Conservation (phyloP, 2,888 invertebrate genomes). For the Endotricha flammealis region DNA sequence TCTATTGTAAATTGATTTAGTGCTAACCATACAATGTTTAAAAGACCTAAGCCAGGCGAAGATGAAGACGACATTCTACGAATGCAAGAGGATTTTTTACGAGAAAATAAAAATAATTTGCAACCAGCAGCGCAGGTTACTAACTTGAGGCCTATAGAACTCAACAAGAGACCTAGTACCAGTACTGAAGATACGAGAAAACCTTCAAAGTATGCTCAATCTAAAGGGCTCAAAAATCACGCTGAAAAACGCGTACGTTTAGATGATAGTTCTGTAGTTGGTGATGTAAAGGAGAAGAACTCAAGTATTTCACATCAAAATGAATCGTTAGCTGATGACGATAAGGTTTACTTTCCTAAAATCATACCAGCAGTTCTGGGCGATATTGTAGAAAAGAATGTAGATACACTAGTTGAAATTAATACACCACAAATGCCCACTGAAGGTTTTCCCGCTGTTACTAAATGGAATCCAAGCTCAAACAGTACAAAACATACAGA, state of each 20-base stretch:
- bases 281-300: slow-evolving; percentile 58
- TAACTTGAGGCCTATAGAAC: slow-evolving; percentile 50
- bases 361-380: slow-evolving; percentile 67
- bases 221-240: slow-evolving; percentile 50
- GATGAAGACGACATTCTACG: slow-evolving; percentile 85
- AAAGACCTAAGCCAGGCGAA: slow-evolving; percentile 83
- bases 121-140: slow-evolving; percentile 81
- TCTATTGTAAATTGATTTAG: too few species aligned
- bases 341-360: slow-evolving; percentile 66
- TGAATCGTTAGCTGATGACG: slow-evolving; percentile 39
- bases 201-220: slow-evolving; percentile 63
- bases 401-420: slow-evolving; percentile 27
- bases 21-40: too few species aligned
- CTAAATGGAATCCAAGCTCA: slow-evolving; percentile 47
- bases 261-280: slow-evolving; percentile 32
- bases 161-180: slow-evolving; percentile 34
- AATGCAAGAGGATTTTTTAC: slow-evolving; percentile 84
- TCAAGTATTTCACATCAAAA: slow-evolving; percentile 17
- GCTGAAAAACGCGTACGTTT: slow-evolving; percentile 59
- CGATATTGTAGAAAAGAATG: slow-evolving; percentile 77
- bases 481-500: slow-evolving; percentile 72
- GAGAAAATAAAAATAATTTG: slow-evolving; percentile 68
- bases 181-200: slow-evolving; percentile 33
- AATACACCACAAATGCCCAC: slow-evolving; percentile 44
- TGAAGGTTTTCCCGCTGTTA: slow-evolving; percentile 72